Evolutionary conservation across 1,140 invertebrate species (phyloP).

Genomic region (Lepidurus apus): DNA sequence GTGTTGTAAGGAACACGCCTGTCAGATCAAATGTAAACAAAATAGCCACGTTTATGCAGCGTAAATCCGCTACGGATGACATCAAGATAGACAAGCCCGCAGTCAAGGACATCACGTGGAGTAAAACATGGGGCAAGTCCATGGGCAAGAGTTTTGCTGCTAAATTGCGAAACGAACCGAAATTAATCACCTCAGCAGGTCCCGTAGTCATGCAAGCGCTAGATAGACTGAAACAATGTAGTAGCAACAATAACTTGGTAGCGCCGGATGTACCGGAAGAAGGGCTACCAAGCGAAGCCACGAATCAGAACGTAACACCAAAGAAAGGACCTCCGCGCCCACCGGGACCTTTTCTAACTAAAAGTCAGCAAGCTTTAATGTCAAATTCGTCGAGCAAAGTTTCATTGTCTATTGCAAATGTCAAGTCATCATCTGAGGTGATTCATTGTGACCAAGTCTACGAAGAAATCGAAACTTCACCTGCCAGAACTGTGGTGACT

Average conservation of each 20-base stretch:
- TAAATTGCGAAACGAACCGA: slow-evolving; percentile 3
- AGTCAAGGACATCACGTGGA: slow-evolving; percentile 1
- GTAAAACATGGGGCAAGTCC: slow-evolving; percentile 5
- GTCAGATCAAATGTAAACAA: neutral
- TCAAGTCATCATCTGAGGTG: neutral
- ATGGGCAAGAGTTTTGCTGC: neutral
- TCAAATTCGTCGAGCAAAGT: neutral
- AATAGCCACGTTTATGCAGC: neutral
- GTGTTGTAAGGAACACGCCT: no score
- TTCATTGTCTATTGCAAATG: neutral
- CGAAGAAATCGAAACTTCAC: neutral
- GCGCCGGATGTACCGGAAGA: slow-evolving; percentile 9
- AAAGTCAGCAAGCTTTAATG: neutral
- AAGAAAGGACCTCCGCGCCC: neutral
- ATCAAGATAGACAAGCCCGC: neutral
- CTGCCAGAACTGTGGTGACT: neutral
- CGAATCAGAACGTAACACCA: neutral
- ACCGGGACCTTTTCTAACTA: neutral
- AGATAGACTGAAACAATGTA: neutral
- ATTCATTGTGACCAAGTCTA: neutral
- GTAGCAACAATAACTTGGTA: slow-evolving; percentile 16
- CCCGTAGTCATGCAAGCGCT: neutral
- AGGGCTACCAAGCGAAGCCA: neutral
- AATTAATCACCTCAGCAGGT: slow-evolving; percentile 2
- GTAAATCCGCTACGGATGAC: neutral